Conservation (phyloP, 1,140 invertebrate genomes). For the Battus philenor region DNA sequence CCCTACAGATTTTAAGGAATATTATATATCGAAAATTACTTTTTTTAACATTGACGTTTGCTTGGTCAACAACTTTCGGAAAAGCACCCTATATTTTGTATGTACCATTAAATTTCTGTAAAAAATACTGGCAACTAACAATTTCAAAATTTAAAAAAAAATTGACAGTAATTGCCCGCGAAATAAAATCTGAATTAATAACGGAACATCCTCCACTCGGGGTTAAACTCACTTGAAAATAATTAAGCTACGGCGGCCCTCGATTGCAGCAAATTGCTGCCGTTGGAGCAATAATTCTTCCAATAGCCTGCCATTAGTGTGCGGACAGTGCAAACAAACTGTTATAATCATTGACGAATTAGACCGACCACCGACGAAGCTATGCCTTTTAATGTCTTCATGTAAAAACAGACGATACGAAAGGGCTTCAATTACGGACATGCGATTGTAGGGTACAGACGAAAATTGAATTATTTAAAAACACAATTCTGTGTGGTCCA, state of each 20-base stretch:
- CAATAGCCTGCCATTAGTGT: conserved; percentile 48
- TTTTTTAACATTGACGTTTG: too few species aligned
- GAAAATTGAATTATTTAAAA: conserved; percentile 17
- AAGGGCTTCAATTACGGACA: conserved; percentile 11
- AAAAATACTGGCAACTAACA: background rate
- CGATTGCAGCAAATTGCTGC: conserved; percentile 49
- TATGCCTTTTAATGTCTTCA: conserved; percentile 11
- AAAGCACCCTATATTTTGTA: too few species aligned
- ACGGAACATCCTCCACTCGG: conserved; percentile 19
- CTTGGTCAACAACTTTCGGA: too few species aligned
- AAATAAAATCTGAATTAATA: conserved; percentile 18
- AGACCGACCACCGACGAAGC: conserved; percentile 33
- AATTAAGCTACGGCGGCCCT: conserved; percentile 33
- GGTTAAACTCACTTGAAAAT: conserved; percentile 30
- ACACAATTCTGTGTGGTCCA: conserved; percentile 8
- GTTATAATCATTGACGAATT: conserved; percentile 42
- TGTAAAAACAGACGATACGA: conserved; percentile 11
- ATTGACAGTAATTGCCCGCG: conserved; percentile 1
- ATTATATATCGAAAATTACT: too few species aligned
- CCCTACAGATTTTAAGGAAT: too few species aligned
- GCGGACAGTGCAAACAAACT: conserved; percentile 54
- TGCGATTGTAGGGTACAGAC: conserved; percentile 10
- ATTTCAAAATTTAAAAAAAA: conserved; percentile 1
- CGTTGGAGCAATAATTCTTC: conserved; percentile 44
- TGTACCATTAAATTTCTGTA: too few species aligned